phyloP scores from a whole-genome alignment of 2,797 vertebrate species.

The Rhabdophis nuchalis region DNA sequence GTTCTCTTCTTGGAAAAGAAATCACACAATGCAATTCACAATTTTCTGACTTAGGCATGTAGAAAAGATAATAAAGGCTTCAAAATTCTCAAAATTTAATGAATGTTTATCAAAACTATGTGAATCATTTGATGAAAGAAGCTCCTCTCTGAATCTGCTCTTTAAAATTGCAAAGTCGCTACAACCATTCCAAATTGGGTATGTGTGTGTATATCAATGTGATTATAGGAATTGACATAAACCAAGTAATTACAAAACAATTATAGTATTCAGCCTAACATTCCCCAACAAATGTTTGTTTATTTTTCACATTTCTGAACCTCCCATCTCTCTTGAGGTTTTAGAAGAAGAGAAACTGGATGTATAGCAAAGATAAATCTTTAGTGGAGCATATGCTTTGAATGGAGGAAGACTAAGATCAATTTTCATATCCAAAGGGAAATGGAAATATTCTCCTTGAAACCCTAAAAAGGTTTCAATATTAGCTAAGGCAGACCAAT shows the following conservation, averaged over 20 bases:
- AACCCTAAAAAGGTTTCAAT: background rate
- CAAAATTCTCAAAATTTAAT: background rate
- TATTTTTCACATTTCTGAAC: background rate
- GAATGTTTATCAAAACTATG: background rate
- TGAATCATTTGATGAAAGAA: background rate
- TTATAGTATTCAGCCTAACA: background rate
- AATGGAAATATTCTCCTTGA: background rate
- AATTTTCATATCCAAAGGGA: background rate
- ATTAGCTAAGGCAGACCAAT: background rate
- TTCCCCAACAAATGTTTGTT: background rate
- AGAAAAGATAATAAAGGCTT: background rate
- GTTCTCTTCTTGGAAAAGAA: background rate
- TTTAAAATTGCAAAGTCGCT: background rate
- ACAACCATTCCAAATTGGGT: background rate
- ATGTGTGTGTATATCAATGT: background rate
- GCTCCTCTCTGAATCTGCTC: background rate
- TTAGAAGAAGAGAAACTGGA: background rate
- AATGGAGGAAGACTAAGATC: background rate
- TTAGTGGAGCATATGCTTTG: background rate
- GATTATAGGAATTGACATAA: background rate
- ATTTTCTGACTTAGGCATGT: background rate
- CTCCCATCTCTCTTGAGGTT: background rate
- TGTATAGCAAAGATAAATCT: background rate
- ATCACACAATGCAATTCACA: background rate
- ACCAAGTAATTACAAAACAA: background rate